Percentiles rank a stretch among this genome's conserved stretches.
Evolutionary conservation across 1,140 invertebrate species (phyloP).

Genomic region (Paraescarpia echinospica): DNA sequence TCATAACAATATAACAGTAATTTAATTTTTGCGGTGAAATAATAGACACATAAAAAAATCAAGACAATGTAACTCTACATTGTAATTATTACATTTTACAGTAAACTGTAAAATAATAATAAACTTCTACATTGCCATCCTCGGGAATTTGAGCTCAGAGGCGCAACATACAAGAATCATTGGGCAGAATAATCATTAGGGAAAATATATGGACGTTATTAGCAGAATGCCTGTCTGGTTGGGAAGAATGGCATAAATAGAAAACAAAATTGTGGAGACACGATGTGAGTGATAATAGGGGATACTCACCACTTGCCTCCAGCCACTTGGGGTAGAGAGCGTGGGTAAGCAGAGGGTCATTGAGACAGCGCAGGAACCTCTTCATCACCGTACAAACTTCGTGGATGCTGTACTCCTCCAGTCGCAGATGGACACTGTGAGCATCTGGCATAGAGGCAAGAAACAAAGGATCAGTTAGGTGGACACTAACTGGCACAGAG

Average conservation of each 20-base stretch:
- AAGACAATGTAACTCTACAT: not conserved
- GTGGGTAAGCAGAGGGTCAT: conserved; percentile 55
- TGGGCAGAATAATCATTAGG: too few species aligned
- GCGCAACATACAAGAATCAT: too few species aligned
- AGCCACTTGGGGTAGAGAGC: conserved; percentile 63
- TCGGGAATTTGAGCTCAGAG: too few species aligned
- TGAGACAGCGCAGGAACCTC: conserved; percentile 74
- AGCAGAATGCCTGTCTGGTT: not conserved
- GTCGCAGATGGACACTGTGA: conserved; percentile 77
- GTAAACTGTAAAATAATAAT: not conserved
- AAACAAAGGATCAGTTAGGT: not conserved
- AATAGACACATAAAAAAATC: too few species aligned
- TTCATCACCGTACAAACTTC: conserved; percentile 84
- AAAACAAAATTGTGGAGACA: not conserved
- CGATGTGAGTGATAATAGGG: not conserved
- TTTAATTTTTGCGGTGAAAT: too few species aligned
- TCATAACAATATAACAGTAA: too few species aligned
- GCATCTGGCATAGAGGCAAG: conserved; percentile 64
- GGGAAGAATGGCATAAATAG: not conserved
- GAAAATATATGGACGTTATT: too few species aligned
- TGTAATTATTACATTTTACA: not conserved
- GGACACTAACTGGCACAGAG: not conserved
- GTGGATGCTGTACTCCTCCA: conserved; percentile 75
- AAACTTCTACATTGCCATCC: too few species aligned
- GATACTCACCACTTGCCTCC: conserved; percentile 54